Conservation (phyloP, 2,113 vertebrate genomes). For the Passer montanus region DNA sequence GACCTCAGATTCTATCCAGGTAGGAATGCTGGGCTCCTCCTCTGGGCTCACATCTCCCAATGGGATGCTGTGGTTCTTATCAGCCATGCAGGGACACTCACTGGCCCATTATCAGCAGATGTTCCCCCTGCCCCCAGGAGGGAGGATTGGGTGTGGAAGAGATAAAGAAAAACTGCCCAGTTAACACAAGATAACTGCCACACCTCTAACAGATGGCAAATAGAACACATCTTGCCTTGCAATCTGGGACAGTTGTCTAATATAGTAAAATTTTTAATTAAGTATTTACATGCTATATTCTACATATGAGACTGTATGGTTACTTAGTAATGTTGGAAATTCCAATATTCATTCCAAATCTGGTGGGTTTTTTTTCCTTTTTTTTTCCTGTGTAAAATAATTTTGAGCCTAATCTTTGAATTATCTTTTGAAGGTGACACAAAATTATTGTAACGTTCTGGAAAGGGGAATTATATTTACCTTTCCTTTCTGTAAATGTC, state of each 20-base stretch:
- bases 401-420: neutral
- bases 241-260: neutral
- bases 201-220: no score
- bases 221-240: no score
- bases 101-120: no score
- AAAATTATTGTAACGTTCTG: constrained; percentile 1
- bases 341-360: neutral
- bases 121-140: no score
- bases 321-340: neutral
- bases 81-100: no score
- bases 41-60: no score
- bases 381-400: neutral
- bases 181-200: no score
- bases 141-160: no score
- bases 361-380: neutral
- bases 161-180: no score
- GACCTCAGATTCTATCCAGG: no score
- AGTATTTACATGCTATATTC: neutral
- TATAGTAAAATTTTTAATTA: neutral
- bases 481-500: constrained; percentile 25
- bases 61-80: no score
- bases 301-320: neutral
- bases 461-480: neutral
- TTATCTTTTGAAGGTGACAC: neutral
- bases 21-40: no score